Conservation (phyloP, 1,140 invertebrate genomes). For the Aphidius ervi region DNA sequence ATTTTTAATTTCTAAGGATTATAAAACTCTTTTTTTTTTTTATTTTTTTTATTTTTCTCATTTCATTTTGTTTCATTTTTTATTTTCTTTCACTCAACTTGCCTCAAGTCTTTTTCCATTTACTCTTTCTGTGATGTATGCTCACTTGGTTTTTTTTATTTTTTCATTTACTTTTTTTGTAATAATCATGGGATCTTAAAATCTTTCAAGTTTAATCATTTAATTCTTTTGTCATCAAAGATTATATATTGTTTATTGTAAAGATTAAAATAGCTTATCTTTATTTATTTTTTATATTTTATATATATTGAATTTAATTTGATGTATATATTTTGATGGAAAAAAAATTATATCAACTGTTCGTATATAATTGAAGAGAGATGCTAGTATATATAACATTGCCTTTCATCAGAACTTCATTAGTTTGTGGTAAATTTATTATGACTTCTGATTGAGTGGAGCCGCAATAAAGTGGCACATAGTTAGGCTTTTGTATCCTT, state of each 20-base stretch:
- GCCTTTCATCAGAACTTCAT: slow-evolving; percentile 46
- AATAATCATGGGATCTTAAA: no score
- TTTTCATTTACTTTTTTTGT: neutral
- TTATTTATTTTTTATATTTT: no score
- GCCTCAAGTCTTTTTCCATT: neutral
- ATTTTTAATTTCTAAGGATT: slow-evolving; percentile 55
- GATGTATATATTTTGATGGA: no score
- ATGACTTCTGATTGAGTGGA: slow-evolving; percentile 46
- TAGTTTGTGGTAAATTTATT: slow-evolving; percentile 43
- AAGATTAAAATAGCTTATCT: neutral
- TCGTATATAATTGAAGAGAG: no score
- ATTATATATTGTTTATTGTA: neutral
- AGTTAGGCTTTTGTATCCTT: slow-evolving; percentile 9
- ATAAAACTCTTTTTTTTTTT: slow-evolving; percentile 25
- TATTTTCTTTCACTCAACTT: neutral
- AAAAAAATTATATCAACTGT: no score
- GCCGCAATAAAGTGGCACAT: slow-evolving; percentile 32
- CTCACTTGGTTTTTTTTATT: no score
- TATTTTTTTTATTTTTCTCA: slow-evolving; percentile 8
- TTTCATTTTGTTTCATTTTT: slow-evolving; percentile 10
- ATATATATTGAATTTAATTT: no score
- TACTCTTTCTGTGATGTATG: no score
- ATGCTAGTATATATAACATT: slow-evolving; percentile 16
- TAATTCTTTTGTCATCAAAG: no score
- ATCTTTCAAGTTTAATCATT: no score